Evolutionary conservation across 2,888 invertebrate genomes (phyloP).

Genomic region (Lepidonotus clava): DNA sequence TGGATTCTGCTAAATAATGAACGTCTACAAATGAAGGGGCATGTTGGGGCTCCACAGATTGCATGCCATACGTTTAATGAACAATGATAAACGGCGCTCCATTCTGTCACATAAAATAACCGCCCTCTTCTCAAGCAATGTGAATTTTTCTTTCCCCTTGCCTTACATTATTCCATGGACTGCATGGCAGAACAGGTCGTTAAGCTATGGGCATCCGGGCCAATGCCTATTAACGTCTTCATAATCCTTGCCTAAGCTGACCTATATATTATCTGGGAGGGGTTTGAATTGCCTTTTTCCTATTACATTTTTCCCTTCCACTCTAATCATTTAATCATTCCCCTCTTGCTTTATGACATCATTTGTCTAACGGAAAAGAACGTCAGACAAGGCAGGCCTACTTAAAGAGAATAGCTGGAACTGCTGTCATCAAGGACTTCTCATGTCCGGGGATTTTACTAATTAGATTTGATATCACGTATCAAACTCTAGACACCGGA

Average conservation of each 20-base stretch:
- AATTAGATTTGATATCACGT: constrained; percentile 1
- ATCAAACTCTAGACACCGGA: neutral
- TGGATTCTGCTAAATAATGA: neutral
- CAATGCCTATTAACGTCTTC: constrained; percentile 19
- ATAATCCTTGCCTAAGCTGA: neutral
- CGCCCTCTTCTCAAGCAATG: no score
- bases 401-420: neutral
- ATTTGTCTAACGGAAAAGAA: neutral
- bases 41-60: neutral
- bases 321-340: constrained; percentile 19
- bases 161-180: neutral
- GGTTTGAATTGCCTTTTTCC: neutral
- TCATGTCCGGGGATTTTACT: neutral
- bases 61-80: neutral
- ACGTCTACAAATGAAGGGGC: neutral
- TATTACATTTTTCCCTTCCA: neutral
- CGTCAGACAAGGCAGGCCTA: neutral
- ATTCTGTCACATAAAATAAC: neutral
- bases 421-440: constrained; percentile 7
- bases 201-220: neutral
- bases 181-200: neutral
- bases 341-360: neutral
- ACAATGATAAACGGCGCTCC: neutral
- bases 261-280: neutral
- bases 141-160: no score